Base-by-base conservation (phyloP, 2,888 invertebrate species). In the Mantis religiosa region DNA sequence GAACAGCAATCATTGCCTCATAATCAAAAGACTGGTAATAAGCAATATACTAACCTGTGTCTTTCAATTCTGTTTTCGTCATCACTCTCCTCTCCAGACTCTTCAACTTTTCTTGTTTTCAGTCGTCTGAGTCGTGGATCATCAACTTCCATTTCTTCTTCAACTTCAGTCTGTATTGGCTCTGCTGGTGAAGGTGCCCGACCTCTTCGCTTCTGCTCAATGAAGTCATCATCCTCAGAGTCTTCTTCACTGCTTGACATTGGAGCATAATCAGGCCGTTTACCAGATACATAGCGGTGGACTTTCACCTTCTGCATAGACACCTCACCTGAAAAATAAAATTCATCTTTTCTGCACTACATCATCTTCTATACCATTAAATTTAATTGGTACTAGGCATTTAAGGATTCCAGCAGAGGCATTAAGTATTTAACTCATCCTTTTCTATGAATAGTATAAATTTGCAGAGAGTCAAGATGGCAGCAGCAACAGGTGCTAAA, bases 221-320 rank as follows among this genome's bases (percentile, higher is more conserved):
- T 94, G 91, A 98, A 98, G 92, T 98, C 98, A 91, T 98, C 98
- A 30, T 96, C 95, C 90, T 98, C 98, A 6, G 97, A 97, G 90
- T 98, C 98, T 91, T 98, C 98, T 54, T 98, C 97, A 87, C 98
- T 98, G 89, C 97, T 97, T 25, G 95, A 95, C 71, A 95, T 96
- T 92, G 97, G 98, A 3, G 99, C 99, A 94, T 98, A 99, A 92
- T 99, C 98, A 28, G 99, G 99, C 91, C 98, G 96, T 94, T 99
- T 99, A 90, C 99, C 99, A 47, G 99, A 98, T 90, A 99, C 98
- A 93, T 99, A 99, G 88, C 99, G 95, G 92, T 98, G 98, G 0
- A 99, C 99, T 94, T 99, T 99, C 54, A 99, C 99, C 93, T 99
- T 99, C 95, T 99, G 98, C 99, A 99, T 99, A 92, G 98, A 98